Evolutionary conservation across 2,797 vertebrate species (phyloP).

Genomic region (Peromyscus melanophrys): DNA sequence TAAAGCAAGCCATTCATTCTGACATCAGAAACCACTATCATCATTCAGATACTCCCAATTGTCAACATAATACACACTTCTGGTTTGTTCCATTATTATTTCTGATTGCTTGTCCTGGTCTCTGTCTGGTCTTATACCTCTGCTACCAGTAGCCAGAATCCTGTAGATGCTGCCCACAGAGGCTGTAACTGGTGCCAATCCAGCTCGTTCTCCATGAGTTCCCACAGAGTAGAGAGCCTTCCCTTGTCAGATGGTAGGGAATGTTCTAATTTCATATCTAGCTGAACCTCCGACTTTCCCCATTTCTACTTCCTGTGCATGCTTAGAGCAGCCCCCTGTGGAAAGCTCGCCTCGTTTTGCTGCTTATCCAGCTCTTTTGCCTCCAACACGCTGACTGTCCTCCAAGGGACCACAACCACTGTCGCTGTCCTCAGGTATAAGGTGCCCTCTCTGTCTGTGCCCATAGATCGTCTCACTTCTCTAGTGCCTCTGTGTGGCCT

Average conservation of each 20-base stretch:
- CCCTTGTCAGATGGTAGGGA: not conserved
- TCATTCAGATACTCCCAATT: not conserved
- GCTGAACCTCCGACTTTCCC: not conserved
- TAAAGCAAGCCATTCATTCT: not conserved
- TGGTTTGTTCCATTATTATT: not conserved
- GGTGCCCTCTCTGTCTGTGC: not conserved
- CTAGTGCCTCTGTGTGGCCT: not conserved
- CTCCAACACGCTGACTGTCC: not conserved
- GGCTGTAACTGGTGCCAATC: no score
- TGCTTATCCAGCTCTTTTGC: not conserved
- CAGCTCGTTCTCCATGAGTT: not conserved
- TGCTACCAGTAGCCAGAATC: no score
- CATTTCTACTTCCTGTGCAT: not conserved
- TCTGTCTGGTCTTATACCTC: not conserved
- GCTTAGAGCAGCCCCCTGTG: fast-evolving
- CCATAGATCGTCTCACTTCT: not conserved
- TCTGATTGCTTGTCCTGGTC: not conserved
- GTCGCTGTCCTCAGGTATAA: not conserved
- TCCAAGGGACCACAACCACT: not conserved
- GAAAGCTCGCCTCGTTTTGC: not conserved
- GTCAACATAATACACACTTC: not conserved
- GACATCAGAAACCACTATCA: not conserved
- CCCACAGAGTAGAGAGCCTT: no score
- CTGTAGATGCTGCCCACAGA: not conserved
- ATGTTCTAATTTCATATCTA: not conserved